Conservation (phyloP, 2,888 invertebrate genomes). For the Leptopilina myrica region DNA sequence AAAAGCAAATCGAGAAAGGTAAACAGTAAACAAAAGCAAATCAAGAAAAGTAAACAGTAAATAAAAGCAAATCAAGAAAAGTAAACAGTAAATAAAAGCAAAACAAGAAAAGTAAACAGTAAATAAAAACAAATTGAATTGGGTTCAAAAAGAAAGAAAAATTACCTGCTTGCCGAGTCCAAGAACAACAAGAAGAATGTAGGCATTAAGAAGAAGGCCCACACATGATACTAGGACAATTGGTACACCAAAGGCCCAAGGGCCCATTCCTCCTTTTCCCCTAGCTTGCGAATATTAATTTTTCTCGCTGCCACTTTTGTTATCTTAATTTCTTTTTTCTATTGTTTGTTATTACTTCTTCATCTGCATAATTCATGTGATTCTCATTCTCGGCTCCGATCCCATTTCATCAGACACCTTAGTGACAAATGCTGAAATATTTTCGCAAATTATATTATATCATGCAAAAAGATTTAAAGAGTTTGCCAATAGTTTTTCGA, state of each 20-base stretch:
- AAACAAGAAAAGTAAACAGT: too few relatives aligned
- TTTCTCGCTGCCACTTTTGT: neutral
- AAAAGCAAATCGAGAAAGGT: too few relatives aligned
- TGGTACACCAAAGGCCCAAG: conserved; percentile 83
- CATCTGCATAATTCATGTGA: neutral
- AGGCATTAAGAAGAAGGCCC: conserved; percentile 86
- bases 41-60: too few relatives aligned
- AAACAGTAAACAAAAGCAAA: too few relatives aligned
- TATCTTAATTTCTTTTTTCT: neutral
- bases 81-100: too few relatives aligned
- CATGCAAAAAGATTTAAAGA: too few relatives aligned
- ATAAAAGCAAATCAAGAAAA: too few relatives aligned
- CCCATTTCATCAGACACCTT: neutral
- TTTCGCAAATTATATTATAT: too few relatives aligned
- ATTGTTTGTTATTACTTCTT: neutral
- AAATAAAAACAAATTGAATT: too few relatives aligned
- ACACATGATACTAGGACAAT: conserved; percentile 84
- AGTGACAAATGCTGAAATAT: conserved; percentile 17
- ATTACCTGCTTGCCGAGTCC: conserved; percentile 78
- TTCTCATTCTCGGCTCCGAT: conserved; percentile 18
- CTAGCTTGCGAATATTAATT: neutral
- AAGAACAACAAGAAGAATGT: conserved; percentile 85
- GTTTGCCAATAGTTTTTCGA: too few relatives aligned
- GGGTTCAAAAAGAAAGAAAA: too few relatives aligned
- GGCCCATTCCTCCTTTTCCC: conserved; percentile 79